A percentile compares a stretch with the other conserved stretches of the same genome.
These are phyloP conservation scores for Otolemur crassicaudatus DNA, from an alignment of 2,797 vertebrate genomes.

Conservation along the genomic window DNA sequence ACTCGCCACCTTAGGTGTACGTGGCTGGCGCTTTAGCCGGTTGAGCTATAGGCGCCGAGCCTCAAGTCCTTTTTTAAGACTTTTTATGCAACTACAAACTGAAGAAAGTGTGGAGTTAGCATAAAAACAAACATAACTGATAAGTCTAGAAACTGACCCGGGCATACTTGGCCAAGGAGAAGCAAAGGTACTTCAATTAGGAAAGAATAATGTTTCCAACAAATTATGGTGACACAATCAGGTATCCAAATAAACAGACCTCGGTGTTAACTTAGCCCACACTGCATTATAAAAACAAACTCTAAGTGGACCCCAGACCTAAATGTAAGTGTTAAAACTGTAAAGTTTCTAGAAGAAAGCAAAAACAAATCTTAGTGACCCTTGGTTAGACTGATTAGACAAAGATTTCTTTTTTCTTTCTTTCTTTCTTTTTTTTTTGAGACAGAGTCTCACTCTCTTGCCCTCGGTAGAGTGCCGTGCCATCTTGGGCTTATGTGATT, in stretches of 20 bases:
- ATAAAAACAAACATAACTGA: background rate
- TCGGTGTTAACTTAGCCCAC: background rate
- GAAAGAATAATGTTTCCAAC: conserved; percentile 15
- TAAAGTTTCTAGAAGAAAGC: background rate
- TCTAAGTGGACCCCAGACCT: background rate
- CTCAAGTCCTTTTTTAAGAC: background rate
- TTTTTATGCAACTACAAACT: background rate
- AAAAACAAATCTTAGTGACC: background rate
- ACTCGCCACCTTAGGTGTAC: no score
- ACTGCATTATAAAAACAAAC: background rate
- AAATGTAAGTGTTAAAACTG: background rate
- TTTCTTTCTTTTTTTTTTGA: no score
- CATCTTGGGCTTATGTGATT: no score
- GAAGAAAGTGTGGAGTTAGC: background rate
- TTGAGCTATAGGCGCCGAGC: no score
- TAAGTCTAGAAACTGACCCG: background rate
- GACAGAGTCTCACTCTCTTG: no score
- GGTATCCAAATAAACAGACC: background rate
- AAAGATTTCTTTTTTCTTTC: background rate
- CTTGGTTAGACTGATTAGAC: background rate
- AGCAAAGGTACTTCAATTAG: background rate
- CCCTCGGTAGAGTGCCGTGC: no score
- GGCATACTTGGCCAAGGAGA: background rate
- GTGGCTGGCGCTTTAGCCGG: no score
- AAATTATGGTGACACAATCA: background rate